phyloP scores from a whole-genome alignment of 2,888 invertebrate genomes.

The Glaucopsyche alexis region DNA sequence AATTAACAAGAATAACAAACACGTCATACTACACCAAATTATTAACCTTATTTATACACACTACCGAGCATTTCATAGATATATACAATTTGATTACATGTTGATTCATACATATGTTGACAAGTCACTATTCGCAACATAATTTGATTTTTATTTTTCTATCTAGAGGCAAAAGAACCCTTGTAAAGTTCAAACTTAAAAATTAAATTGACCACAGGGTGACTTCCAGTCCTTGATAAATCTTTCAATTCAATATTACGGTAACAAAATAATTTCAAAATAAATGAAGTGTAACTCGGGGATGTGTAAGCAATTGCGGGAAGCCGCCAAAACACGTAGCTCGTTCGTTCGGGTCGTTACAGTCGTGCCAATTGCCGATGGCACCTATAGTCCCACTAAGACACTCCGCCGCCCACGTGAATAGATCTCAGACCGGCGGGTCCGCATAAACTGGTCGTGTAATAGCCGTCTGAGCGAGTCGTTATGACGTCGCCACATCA shows the following conservation, averaged over 20 bases:
- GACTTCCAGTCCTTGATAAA: too few species aligned
- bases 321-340: slow-evolving; percentile 74
- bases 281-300: slow-evolving; percentile 42
- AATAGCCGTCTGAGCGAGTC: slow-evolving; percentile 64
- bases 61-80: neutral
- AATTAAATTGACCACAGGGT: too few species aligned
- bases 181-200: too few species aligned
- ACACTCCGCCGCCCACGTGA: slow-evolving; percentile 39
- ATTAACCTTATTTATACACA: too few species aligned
- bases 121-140: too few species aligned
- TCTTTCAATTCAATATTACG: too few species aligned
- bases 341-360: slow-evolving; percentile 69
- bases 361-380: slow-evolving; percentile 51
- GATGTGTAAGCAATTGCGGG: slow-evolving; percentile 63
- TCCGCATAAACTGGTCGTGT: slow-evolving; percentile 56
- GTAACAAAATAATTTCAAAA: slow-evolving; percentile 36
- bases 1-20: too few species aligned
- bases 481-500: slow-evolving; percentile 67
- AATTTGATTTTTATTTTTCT: too few species aligned
- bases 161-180: too few species aligned
- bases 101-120: too few species aligned
- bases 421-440: slow-evolving; percentile 45
- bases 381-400: slow-evolving; percentile 44
- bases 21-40: too few species aligned
- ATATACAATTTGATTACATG: neutral